Evolutionary conservation across 2,888 invertebrate genomes (phyloP), one percentile per base, ranked within the genome.

Genomic region (Yponomeuta sedellus): DNA sequence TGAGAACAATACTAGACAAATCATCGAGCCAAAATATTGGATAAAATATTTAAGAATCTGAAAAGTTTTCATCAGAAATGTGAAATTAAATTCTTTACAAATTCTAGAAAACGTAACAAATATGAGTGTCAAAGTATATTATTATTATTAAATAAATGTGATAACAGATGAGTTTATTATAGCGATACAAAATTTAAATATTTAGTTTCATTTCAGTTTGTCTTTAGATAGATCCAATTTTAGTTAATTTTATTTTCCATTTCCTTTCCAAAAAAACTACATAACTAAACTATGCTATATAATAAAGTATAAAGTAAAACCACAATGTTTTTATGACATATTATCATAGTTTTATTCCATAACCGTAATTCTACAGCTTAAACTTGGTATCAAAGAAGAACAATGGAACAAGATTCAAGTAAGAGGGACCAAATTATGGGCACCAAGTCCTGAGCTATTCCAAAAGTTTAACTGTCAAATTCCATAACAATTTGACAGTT

Each of bases 61-160:
- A 11, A 20, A 22, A 16, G 25, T 64, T 64, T 64, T 56, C 52
- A 25, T 11, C 64, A 56, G 16, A n/a, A 25, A 10, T 10, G 22
- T 64, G 56, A 19, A 22, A 64, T n/a, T n/a, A 22, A 25, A 19
- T 11, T 56, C 71, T 82, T 78, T 83, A 83, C 82, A 85, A 84
- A 81, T 83, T 77, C 76, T 88, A 88, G 88, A 86, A 34, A 34
- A 84, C 79, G 83, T 87, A 88, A 88, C 77, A 81, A 75, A 81
- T 85, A 83, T 89, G 85, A 86, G 89, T 91, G 90, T 90, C 90
- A 90, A 88, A 88, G 77, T 88, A 88, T 88, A 89, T 88, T 88
- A 88, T 85, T 88, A 89, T 88, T 88, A 88, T 85, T 88, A 85
- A 86, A 89, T 91, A 90, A 91, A 91, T 91, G 90, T 91, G 90